Evolutionary conservation across 2,113 vertebrate genomes (phyloP).

Genomic region (Rhegmatorhina hoffmannsi): DNA sequence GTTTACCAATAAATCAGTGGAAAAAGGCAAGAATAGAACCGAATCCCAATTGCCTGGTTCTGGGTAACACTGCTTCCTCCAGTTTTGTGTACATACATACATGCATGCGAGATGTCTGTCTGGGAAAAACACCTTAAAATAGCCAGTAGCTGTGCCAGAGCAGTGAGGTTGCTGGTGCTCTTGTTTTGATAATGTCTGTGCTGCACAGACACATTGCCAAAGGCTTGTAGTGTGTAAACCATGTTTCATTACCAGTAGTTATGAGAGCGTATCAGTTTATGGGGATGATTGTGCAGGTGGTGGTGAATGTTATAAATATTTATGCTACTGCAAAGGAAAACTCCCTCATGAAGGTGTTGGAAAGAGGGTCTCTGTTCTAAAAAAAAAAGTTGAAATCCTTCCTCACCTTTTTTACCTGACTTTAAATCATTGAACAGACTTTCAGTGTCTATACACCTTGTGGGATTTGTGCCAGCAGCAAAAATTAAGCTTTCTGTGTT

Average conservation of each 20-base stretch:
- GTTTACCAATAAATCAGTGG: background rate
- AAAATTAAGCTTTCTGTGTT: constrained; percentile 4
- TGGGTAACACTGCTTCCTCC: background rate
- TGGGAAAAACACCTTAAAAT: constrained; percentile 34
- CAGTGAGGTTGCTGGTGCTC: background rate
- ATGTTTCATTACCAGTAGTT: constrained; percentile 39
- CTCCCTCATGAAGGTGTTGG: constrained; percentile 44
- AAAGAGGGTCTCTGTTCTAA: constrained; percentile 59
- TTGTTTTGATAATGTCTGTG: constrained; percentile 61
- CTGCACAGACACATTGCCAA: constrained; percentile 27
- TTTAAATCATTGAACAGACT: constrained; percentile 59
- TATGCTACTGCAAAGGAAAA: constrained; percentile 65
- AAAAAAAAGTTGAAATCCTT: constrained; percentile 48
- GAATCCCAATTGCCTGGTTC: background rate
- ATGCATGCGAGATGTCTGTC: background rate
- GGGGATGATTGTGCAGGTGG: constrained; percentile 65
- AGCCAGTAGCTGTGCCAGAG: background rate
- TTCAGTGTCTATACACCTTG: constrained; percentile 48
- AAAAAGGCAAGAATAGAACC: background rate
- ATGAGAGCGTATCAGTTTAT: constrained; percentile 68
- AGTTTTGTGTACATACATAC: background rate
- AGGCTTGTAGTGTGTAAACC: background rate
- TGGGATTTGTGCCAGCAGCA: constrained; percentile 28
- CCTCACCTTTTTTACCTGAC: constrained; percentile 56
- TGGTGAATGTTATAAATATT: constrained; percentile 64